Conservation (phyloP, 1,140 invertebrate genomes). For the Brachionus sp. region DNA sequence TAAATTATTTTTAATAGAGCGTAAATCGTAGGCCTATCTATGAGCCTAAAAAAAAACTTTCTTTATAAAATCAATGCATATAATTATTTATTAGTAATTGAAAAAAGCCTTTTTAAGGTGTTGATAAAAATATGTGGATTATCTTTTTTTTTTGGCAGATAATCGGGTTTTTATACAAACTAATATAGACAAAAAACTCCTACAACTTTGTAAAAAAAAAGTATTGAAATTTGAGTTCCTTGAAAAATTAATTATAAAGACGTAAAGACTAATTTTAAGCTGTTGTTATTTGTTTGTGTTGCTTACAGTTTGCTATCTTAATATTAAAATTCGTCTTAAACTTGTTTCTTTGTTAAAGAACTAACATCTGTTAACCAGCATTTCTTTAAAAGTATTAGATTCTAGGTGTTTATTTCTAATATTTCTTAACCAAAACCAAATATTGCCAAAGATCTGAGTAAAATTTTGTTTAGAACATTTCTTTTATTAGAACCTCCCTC, state of each 20-base stretch:
- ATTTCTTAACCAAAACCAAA: neutral
- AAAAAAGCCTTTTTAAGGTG: neutral
- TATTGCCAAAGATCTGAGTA: neutral
- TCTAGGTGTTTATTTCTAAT: neutral
- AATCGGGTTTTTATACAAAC: neutral
- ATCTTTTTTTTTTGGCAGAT: neutral
- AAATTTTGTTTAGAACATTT: neutral
- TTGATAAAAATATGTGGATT: neutral
- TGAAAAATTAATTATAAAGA: neutral
- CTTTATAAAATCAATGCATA: neutral
- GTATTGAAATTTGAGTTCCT: neutral
- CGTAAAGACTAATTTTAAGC: neutral
- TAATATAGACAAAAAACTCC: neutral
- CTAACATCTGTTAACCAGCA: slow-evolving; percentile 3
- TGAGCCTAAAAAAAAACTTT: neutral
- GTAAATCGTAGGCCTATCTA: neutral
- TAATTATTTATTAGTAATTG: neutral
- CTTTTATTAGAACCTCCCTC: neutral
- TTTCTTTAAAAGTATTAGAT: neutral
- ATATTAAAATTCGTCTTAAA: neutral
- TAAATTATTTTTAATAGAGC: neutral
- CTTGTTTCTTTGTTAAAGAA: neutral
- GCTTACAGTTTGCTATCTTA: neutral
- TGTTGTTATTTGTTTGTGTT: neutral
- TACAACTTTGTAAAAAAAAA: neutral